phyloP scores from a whole-genome alignment of 2,113 vertebrate genomes.

The Callospermophilus lateralis region DNA sequence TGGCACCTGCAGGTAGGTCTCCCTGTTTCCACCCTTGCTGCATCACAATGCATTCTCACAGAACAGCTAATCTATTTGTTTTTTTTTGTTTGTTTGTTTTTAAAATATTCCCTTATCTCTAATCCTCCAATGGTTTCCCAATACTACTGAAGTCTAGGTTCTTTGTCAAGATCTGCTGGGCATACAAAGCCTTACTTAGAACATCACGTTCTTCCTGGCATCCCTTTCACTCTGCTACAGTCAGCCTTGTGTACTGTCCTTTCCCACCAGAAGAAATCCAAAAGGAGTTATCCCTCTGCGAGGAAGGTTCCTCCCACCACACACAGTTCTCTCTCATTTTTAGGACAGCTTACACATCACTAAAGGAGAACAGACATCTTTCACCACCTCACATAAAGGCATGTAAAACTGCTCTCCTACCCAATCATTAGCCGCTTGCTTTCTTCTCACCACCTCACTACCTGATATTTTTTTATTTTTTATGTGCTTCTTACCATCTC shows the following conservation, averaged over 20 bases:
- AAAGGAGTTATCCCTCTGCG: background rate
- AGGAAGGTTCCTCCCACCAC: background rate
- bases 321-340: background rate
- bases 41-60: background rate
- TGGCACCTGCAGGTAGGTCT: background rate
- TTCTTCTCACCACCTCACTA: background rate
- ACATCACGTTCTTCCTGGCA: background rate
- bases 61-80: background rate
- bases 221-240: background rate
- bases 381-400: background rate
- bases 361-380: background rate
- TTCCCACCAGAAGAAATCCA: background rate
- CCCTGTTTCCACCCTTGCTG: background rate
- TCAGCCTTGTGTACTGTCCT: background rate
- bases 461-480: background rate
- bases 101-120: background rate
- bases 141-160: background rate
- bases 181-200: background rate
- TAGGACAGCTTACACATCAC: background rate
- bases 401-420: background rate
- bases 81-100: background rate
- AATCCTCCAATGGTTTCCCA: conserved; percentile 26
- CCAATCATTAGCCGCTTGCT: background rate
- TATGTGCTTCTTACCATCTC: background rate
- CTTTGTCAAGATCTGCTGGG: background rate